These are phyloP conservation scores for Gastrophryne carolinensis DNA, from an alignment of 2,797 vertebrate genomes.

Conservation along the genomic window DNA sequence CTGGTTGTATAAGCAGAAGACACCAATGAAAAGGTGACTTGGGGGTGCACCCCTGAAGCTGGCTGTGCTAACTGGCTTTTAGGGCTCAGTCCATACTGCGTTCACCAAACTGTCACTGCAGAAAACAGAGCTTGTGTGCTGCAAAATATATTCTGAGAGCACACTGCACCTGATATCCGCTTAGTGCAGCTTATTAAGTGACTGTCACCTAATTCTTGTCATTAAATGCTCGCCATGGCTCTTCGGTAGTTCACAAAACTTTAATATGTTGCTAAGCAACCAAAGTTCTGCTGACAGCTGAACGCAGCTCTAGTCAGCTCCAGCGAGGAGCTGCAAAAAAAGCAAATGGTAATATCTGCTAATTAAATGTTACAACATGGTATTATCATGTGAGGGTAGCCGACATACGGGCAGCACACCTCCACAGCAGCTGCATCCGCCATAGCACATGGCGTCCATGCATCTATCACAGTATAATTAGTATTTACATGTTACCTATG, in stretches of 20 bases:
- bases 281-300: neutral
- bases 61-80: too few species aligned
- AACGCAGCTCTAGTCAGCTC: neutral
- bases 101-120: too few species aligned
- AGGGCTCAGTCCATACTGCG: too few species aligned
- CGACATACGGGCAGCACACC: neutral
- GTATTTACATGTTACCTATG: neutral
- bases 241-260: slow-evolving; percentile 2
- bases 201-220: neutral
- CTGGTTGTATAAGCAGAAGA: too few species aligned
- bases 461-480: neutral
- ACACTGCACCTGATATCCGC: neutral
- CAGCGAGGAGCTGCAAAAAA: neutral
- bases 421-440: neutral
- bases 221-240: slow-evolving; percentile 16
- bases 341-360: neutral
- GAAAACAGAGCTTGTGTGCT: too few species aligned
- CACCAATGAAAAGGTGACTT: too few species aligned
- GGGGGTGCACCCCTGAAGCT: too few species aligned
- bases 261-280: slow-evolving; percentile 43
- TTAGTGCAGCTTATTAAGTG: neutral
- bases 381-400: neutral
- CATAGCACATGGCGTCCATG: neutral
- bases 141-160: neutral
- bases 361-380: neutral